A percentile compares a stretch with the other conserved stretches of the same genome.
phyloP scores from a whole-genome alignment of 1,140 invertebrate species.

The Chionoecetes opilio region DNA sequence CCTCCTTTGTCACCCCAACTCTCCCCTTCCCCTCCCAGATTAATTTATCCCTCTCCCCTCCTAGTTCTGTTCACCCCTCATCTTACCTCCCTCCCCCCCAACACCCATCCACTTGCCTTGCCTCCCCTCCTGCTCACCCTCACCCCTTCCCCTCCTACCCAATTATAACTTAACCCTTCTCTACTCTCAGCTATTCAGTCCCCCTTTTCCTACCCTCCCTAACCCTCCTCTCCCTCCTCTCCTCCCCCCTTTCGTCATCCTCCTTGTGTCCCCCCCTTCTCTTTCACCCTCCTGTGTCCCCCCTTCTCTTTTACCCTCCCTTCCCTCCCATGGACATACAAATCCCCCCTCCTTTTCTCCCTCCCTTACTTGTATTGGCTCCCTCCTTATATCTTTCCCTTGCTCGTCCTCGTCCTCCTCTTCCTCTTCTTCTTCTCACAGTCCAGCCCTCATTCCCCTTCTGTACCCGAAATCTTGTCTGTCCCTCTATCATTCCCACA shows the following conservation, averaged over 20 bases:
- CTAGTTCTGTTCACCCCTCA: not conserved
- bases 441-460: not conserved
- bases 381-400: not conserved
- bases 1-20: conserved; percentile 29
- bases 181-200: not conserved
- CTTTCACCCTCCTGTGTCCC: not conserved
- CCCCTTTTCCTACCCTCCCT: not conserved
- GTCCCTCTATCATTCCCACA: not conserved
- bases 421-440: not conserved
- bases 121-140: not conserved
- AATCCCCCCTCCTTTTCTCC: not conserved
- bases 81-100: not conserved
- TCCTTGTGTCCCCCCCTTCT: not conserved
- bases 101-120: not conserved
- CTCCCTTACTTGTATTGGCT: not conserved
- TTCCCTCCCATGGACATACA: not conserved
- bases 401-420: not conserved
- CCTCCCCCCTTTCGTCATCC: not conserved
- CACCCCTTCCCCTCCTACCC: conserved; percentile 35
- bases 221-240: not conserved
- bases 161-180: conserved; percentile 36
- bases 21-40: not conserved
- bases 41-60: conserved; percentile 23
- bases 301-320: not conserved
- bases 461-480: not conserved